Conservation (phyloP, 2,888 invertebrate genomes). For the Brachycybe producta region DNA sequence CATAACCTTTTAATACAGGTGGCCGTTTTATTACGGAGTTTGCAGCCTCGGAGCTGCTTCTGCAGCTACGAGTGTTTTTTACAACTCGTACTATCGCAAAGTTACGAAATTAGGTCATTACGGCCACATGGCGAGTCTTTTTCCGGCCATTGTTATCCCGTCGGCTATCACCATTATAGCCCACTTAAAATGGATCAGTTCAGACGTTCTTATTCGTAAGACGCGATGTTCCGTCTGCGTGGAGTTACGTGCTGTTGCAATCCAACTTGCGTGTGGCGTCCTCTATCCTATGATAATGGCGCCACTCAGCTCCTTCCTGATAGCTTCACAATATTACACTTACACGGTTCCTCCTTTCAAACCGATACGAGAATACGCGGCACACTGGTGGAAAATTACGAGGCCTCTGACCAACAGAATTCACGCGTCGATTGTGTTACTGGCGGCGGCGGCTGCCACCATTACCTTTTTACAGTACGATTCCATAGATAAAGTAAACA, state of each 20-base stretch:
- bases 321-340: neutral
- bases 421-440: neutral
- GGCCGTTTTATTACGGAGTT: constrained; percentile 6
- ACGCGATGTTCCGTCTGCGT: constrained; percentile 16
- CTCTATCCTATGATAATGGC: constrained; percentile 15
- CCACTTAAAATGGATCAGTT: constrained; percentile 3
- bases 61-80: neutral
- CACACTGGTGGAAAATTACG: neutral
- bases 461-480: neutral
- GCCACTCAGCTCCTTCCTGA: neutral
- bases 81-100: neutral
- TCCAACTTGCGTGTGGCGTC: constrained; percentile 12
- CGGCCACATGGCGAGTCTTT: neutral
- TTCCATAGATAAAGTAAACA: neutral
- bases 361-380: neutral
- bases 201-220: constrained; percentile 13
- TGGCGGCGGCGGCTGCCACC: neutral
- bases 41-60: neutral
- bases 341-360: neutral
- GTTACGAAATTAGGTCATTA: neutral
- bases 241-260: constrained; percentile 6
- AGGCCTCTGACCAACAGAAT: neutral
- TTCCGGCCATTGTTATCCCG: neutral
- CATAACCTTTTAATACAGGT: neutral
- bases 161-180: neutral